Evolutionary conservation across 1,140 invertebrate genomes (phyloP).

Genomic region (Archivesica marissinica): DNA sequence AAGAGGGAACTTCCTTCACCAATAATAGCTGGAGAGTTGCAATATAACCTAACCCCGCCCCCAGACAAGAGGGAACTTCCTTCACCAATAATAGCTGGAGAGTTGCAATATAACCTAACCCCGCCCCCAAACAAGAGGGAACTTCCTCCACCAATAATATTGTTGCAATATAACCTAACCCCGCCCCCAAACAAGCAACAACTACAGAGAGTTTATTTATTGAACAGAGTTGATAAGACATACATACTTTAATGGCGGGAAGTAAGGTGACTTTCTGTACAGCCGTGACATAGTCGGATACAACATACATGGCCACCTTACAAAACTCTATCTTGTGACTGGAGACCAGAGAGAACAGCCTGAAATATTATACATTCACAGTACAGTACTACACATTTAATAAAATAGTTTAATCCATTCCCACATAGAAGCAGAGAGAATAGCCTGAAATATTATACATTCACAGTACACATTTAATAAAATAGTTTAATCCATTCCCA

Average conservation of each 20-base stretch:
- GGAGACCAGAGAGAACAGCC: slow-evolving; percentile 61
- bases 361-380: slow-evolving; percentile 14
- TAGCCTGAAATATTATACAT: background rate
- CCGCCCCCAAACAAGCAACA: no score
- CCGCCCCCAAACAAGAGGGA: no score
- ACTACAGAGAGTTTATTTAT: no score
- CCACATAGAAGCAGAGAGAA: background rate
- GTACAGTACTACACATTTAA: background rate
- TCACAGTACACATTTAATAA: background rate
- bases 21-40: no score
- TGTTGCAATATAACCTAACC: no score
- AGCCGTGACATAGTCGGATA: slow-evolving; percentile 65
- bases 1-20: no score
- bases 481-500: background rate
- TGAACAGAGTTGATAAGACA: no score
- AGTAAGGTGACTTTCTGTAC: slow-evolving; percentile 67
- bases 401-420: background rate
- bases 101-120: no score
- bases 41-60: no score
- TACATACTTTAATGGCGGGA: slow-evolving; percentile 64
- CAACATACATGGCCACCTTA: slow-evolving; percentile 66
- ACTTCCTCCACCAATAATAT: no score
- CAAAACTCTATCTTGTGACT: slow-evolving; percentile 66
- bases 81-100: no score
- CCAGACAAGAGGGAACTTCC: no score